Base-by-base conservation (phyloP, 2,888 invertebrate genomes). In the Ametastegia equiseti region DNA sequence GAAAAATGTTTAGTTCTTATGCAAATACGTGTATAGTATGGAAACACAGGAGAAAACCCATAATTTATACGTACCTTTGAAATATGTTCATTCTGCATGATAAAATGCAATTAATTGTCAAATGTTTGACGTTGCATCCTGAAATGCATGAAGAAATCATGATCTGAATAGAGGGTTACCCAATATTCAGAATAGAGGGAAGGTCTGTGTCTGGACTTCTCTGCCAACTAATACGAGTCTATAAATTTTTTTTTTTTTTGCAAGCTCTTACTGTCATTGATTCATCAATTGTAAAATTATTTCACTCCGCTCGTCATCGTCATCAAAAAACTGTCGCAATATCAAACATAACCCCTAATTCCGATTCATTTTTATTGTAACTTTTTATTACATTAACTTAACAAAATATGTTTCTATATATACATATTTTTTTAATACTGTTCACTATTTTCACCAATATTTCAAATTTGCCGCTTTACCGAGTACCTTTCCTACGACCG, bases 341-440 rank as follows among this genome's bases (percentile, higher is more conserved):
- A 54, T 19, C n/a, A 54, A 54, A 54, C 54, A 54, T 54, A 54
- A 54, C 54, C 54, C 54, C 54, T 54, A n/a, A 54, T 19, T 54
- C n/a, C 19, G 54, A 54, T 54, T 19, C 54, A 54, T 54, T 0
- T 54, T 54, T 7, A 54, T n/a, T 6, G 6, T 6, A 19, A 54
- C 54, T 54, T 54, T 54, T 54, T 54, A 11, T 19, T 19, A n/a
- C n/a, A n/a, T n/a, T n/a, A n/a, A n/a, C n/a, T n/a, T n/a, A n/a
- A n/a, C n/a, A n/a, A n/a, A n/a, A n/a, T n/a, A n/a, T n/a, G n/a
- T n/a, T n/a, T n/a, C n/a, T n/a, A n/a, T n/a, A n/a, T n/a, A 5
- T 19, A 54, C 11, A 15, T 19, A 19, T 1, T 54, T 6, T 15
- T 3, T 54, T 6, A 15, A 54, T n/a, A 54, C n/a, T 1, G 54